These are phyloP conservation scores for Nematopogon swammerdamellus DNA, from an alignment of 2,888 invertebrate genomes.

Conservation along the genomic window DNA sequence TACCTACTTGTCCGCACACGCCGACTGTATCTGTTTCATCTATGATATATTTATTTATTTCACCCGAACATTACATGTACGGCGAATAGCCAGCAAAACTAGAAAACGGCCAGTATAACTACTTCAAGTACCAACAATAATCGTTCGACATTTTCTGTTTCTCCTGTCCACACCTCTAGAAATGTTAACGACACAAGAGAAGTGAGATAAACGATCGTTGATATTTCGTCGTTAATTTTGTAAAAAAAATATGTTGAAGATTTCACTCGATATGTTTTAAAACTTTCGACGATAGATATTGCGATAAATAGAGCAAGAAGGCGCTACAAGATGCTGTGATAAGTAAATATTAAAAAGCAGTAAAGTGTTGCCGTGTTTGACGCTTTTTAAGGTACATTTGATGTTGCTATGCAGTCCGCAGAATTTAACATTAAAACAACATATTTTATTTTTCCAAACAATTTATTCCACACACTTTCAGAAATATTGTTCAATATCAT, in stretches of 20 bases:
- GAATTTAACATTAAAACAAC: no score
- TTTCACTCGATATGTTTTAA: slow-evolving; percentile 49
- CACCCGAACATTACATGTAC: no score
- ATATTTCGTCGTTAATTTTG: slow-evolving; percentile 45
- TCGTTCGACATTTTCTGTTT: slow-evolving; percentile 31
- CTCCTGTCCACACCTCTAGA: slow-evolving; percentile 54
- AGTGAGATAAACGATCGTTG: slow-evolving; percentile 28
- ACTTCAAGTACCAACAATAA: neutral
- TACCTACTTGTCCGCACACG: no score
- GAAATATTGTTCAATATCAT: no score
- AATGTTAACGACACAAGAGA: slow-evolving; percentile 48
- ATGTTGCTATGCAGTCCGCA: no score
- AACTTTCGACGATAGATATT: slow-evolving; percentile 46
- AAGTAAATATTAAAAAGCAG: neutral
- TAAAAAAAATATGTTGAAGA: slow-evolving; percentile 48
- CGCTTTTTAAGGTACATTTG: no score
- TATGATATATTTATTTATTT: no score
- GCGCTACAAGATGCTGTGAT: slow-evolving; percentile 12
- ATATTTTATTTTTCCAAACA: no score
- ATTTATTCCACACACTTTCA: no score
- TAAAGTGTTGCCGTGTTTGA: neutral
- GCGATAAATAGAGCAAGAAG: slow-evolving; percentile 47
- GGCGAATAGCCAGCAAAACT: no score
- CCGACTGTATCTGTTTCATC: no score
- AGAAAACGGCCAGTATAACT: no score